A percentile compares a stretch with the other conserved stretches of the same genome.
These are phyloP conservation scores for Pseudomyrmex gracilis DNA, from an alignment of 1,140 invertebrate genomes.

Conservation along the genomic window DNA sequence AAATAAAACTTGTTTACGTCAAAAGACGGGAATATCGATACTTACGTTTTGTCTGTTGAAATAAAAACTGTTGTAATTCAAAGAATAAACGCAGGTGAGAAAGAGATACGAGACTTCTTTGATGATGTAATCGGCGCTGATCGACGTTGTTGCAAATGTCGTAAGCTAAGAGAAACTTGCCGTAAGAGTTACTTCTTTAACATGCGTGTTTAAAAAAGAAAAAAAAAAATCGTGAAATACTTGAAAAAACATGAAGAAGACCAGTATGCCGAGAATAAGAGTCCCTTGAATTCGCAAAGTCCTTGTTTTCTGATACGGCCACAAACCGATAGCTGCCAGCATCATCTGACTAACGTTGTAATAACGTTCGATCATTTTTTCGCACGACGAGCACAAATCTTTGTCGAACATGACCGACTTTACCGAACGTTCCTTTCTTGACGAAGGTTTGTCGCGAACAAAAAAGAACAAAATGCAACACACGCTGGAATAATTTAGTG, in stretches of 20 bases:
- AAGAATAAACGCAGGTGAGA: not conserved
- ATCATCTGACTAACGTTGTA: constrained; percentile 17
- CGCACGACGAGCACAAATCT: too few species aligned
- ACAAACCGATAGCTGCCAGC: constrained; percentile 35
- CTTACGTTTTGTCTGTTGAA: constrained; percentile 29
- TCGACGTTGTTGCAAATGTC: not conserved
- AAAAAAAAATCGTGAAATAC: not conserved
- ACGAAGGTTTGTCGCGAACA: too few species aligned
- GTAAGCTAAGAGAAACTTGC: not conserved
- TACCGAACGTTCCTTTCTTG: too few species aligned
- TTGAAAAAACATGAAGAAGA: not conserved
- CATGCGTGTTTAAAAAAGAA: not conserved
- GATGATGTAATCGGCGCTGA: not conserved
- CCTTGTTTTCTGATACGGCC: constrained; percentile 33
- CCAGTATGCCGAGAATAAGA: not conserved
- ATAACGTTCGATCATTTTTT: constrained; percentile 27
- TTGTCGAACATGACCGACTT: too few species aligned
- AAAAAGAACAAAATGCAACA: too few species aligned
- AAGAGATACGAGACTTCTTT: constrained; percentile 28
- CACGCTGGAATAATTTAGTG: too few species aligned
- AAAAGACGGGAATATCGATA: not conserved
- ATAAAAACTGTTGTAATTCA: constrained; percentile 25
- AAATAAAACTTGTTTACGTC: not conserved
- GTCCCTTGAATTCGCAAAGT: not conserved
- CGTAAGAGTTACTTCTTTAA: not conserved